Evolutionary conservation across 2,888 invertebrate genomes (phyloP).

Genomic region (Trisateles emortualis): DNA sequence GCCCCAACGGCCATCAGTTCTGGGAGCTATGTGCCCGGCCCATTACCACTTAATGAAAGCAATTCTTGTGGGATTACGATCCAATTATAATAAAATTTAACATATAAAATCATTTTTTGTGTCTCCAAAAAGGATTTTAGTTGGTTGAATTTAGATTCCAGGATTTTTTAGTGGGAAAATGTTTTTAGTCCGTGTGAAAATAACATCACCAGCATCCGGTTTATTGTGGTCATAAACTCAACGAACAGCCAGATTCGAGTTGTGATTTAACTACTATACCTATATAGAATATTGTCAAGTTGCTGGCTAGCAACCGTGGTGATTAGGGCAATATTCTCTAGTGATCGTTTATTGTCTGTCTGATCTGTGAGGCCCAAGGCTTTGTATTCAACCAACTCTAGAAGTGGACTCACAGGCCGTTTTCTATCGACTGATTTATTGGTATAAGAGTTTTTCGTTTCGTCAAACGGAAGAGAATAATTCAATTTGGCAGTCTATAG

Average conservation of each 20-base stretch:
- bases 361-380: neutral
- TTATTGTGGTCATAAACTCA: neutral
- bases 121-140: too few relatives aligned
- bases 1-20: too few relatives aligned
- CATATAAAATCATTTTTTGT: too few relatives aligned
- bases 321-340: neutral
- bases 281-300: neutral
- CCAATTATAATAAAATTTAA: too few relatives aligned
- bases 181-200: too few relatives aligned
- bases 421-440: slow-evolving; percentile 10
- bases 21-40: too few relatives aligned
- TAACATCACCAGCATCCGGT: neutral
- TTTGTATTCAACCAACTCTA: slow-evolving; percentile 6
- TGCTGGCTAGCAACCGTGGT: neutral
- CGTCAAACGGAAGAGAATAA: neutral
- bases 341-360: neutral
- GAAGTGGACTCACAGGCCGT: slow-evolving; percentile 1
- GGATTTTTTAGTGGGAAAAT: too few relatives aligned
- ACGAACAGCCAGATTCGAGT: neutral
- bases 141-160: too few relatives aligned
- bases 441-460: slow-evolving; percentile 3
- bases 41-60: too few relatives aligned
- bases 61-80: too few relatives aligned
- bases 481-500: neutral
- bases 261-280: neutral